Evolutionary conservation across 2,113 vertebrate genomes (phyloP), one percentile per base, ranked within the genome.

Genomic region (Sardina pilchardus): DNA sequence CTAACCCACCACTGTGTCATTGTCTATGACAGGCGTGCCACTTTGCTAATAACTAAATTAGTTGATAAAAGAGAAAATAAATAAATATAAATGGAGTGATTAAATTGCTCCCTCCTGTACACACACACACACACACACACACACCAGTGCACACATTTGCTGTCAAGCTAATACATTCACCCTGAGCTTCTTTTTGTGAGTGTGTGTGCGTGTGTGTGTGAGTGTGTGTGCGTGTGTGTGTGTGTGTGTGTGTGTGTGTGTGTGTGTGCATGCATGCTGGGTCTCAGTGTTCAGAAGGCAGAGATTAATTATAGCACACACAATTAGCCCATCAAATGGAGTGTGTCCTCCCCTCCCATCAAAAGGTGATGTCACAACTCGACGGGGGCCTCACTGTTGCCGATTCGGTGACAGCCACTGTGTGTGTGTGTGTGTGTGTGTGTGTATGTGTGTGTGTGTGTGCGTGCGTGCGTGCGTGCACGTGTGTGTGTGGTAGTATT

Each of bases 291-390:
- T 94, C 92, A 91, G 93, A 88, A 93, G 93, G 93, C 93, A 93
- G 92, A 95, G 94, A 95, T 95, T 95, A 94, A 96, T 95, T 95
- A 94, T 93, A 93, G 92, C 92, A 94, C 93, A 94, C 89, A 87
- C 93, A 95, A 95, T 95, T 95, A 95, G 93, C 90, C 92, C 89
- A 87, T 95, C 93, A 93, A 95, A 95, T 95, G 80, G 93, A 95
- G 90, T 94, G 92, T 93, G 93, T 94, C 94, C 91, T 95, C 91
- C 93, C 94, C 92, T 93, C 90, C 92, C 87, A 91, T 94, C 92
- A 92, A 94, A 94, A 93, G 92, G 93, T 95, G 93, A 94, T 95
- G 93, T 93, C 93, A 94, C 92, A 92, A 90, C 91, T 89, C 92
- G 92, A 94, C 90, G 92, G 91, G 92, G 90, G 91, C 91, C 92